These are phyloP conservation scores for Digitonthophagus gazella DNA, from an alignment of 2,888 invertebrate species.

Conservation along the genomic window DNA sequence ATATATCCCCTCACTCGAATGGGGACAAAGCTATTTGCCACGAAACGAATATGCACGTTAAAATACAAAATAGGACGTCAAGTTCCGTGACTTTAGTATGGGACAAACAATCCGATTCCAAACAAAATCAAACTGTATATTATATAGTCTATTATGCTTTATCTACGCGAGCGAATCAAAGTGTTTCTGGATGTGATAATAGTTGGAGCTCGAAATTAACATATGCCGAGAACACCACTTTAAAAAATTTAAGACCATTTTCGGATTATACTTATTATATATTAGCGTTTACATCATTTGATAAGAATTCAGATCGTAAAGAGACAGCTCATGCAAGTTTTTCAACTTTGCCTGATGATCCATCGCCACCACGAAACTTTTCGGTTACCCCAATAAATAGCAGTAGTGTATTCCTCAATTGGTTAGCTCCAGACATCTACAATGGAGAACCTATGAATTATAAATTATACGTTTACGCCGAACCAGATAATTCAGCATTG, in stretches of 20 bases:
- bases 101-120: slow-evolving; percentile 39
- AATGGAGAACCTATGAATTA: slow-evolving; percentile 48
- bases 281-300: slow-evolving; percentile 46
- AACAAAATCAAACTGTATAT: slow-evolving; percentile 56
- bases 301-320: slow-evolving; percentile 53
- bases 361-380: slow-evolving; percentile 49
- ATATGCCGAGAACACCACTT: slow-evolving; percentile 40
- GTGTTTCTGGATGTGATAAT: slow-evolving; percentile 35
- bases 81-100: slow-evolving; percentile 50
- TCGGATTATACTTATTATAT: slow-evolving; percentile 75
- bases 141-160: slow-evolving; percentile 61
- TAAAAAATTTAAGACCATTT: slow-evolving; percentile 58
- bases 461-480: slow-evolving; percentile 44
- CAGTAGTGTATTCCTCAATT: slow-evolving; percentile 52
- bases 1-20: slow-evolving; percentile 63
- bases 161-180: neutral
- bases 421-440: slow-evolving; percentile 58
- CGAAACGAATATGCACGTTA: slow-evolving; percentile 52
- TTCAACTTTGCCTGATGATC: slow-evolving; percentile 60
- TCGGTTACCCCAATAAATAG: slow-evolving; percentile 41
- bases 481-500: slow-evolving; percentile 33
- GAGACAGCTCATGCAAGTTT: slow-evolving; percentile 64
- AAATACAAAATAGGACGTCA: slow-evolving; percentile 45
- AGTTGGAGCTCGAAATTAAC: slow-evolving; percentile 42
- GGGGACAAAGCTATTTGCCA: slow-evolving; percentile 70